phyloP scores from a whole-genome alignment of 2,888 invertebrate species.

The Lottia scabra region DNA sequence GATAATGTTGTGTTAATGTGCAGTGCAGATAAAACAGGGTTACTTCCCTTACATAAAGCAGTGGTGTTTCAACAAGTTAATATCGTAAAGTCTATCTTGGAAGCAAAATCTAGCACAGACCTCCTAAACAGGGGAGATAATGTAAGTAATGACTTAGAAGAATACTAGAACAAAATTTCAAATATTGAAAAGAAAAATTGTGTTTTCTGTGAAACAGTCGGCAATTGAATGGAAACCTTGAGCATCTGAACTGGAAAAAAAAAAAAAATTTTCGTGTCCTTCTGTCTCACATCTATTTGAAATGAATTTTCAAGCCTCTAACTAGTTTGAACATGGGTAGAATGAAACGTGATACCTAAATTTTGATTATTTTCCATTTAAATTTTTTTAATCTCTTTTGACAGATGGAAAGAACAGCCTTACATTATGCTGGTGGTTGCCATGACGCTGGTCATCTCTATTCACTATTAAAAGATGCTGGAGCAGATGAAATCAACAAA shows the following conservation, averaged over 20 bases:
- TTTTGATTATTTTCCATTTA: background rate
- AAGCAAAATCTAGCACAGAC: conserved; percentile 32
- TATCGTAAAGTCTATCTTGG: conserved; percentile 37
- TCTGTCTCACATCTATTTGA: too few relatives aligned
- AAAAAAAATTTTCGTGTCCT: too few relatives aligned
- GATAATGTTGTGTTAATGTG: conserved; percentile 35
- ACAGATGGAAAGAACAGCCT: conserved; percentile 51
- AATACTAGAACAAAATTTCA: too few relatives aligned
- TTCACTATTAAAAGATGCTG: conserved; percentile 41
- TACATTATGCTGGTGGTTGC: conserved; percentile 53
- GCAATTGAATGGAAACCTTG: too few relatives aligned
- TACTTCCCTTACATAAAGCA: conserved; percentile 53
- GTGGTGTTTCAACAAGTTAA: conserved; percentile 43
- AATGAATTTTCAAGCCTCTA: background rate
- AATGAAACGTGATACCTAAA: background rate
- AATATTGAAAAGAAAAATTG: too few relatives aligned
- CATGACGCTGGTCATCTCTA: conserved; percentile 43
- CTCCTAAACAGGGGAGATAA: conserved; percentile 40
- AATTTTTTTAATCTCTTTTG: too few relatives aligned
- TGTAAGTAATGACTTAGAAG: conserved; percentile 37
- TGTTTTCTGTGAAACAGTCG: too few relatives aligned
- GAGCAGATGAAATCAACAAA: conserved; percentile 40
- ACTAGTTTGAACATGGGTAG: background rate
- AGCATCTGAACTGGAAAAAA: too few relatives aligned
- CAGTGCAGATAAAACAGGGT: conserved; percentile 45